Evolutionary conservation across 2,888 invertebrate species (phyloP).

Genomic region (Gisinianus flammeolus): DNA sequence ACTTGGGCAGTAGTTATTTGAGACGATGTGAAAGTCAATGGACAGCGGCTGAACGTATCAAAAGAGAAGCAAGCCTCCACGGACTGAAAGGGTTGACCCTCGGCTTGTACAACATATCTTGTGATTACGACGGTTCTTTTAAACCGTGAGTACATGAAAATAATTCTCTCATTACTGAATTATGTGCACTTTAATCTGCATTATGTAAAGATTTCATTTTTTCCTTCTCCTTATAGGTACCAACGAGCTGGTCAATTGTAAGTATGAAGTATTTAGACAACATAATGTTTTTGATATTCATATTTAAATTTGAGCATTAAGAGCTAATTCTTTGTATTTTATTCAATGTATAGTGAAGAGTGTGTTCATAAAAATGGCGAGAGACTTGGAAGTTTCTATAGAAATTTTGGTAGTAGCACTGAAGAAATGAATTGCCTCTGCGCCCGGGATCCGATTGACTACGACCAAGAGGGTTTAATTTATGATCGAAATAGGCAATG

Average conservation of each 20-base stretch:
- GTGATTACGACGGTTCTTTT: conserved; percentile 56
- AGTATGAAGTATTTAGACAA: background rate
- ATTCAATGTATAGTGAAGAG: conserved; percentile 32
- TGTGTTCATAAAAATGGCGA: conserved; percentile 46
- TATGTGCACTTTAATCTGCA: no score
- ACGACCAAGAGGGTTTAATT: conserved; percentile 27
- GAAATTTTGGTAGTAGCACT: conserved; percentile 36
- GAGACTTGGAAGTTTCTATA: conserved; percentile 17
- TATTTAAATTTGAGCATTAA: background rate
- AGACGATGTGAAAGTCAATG: conserved; percentile 52
- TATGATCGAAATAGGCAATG: background rate
- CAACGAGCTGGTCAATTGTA: background rate
- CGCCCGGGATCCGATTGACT: conserved; percentile 37
- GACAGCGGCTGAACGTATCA: conserved; percentile 41
- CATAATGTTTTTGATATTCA: background rate
- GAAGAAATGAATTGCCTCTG: conserved; percentile 46
- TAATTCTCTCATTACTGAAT: no score
- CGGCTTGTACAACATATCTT: conserved; percentile 25
- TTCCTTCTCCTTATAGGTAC: no score
- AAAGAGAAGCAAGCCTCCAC: conserved; percentile 47
- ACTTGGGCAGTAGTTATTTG: conserved; percentile 43
- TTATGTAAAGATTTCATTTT: no score
- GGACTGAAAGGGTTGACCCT: conserved; percentile 40
- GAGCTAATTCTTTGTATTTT: background rate
- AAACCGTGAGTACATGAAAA: no score